phyloP scores from a whole-genome alignment of 2,113 vertebrate genomes.

The Actenoides lindsayi region DNA sequence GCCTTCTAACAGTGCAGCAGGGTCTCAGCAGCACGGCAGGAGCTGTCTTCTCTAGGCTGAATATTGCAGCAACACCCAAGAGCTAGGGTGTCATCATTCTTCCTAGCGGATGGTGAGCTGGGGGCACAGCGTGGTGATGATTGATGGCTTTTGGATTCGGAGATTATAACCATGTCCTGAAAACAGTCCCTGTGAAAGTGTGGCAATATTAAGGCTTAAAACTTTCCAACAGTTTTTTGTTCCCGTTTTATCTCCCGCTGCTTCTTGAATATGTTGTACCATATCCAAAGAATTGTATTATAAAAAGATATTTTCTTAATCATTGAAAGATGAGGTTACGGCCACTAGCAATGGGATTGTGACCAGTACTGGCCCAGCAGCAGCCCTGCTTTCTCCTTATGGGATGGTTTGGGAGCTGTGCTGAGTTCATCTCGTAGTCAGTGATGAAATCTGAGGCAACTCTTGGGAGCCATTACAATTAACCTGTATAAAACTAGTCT shows the following conservation, averaged over 20 bases:
- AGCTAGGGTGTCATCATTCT: background rate
- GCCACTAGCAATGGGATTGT: background rate
- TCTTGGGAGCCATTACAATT: background rate
- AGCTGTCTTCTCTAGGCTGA: background rate
- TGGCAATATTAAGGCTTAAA: background rate
- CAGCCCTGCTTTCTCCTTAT: background rate
- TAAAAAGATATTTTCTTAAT: background rate
- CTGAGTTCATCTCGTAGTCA: background rate
- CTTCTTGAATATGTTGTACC: background rate
- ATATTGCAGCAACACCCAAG: background rate
- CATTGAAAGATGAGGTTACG: background rate
- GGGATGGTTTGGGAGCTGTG: fast-evolving
- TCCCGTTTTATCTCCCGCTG: background rate
- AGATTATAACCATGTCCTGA: background rate
- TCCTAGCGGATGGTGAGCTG: background rate
- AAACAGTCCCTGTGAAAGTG: background rate
- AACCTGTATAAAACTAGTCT: background rate
- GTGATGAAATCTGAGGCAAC: background rate
- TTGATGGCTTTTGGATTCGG: background rate
- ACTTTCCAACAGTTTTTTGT: background rate
- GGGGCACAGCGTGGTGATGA: fast-evolving
- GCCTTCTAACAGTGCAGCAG: background rate
- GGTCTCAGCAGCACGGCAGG: background rate
- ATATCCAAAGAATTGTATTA: background rate
- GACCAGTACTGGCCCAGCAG: background rate